phyloP scores from a whole-genome alignment of 1,140 invertebrate genomes.

The Lutraria rhynchaena region DNA sequence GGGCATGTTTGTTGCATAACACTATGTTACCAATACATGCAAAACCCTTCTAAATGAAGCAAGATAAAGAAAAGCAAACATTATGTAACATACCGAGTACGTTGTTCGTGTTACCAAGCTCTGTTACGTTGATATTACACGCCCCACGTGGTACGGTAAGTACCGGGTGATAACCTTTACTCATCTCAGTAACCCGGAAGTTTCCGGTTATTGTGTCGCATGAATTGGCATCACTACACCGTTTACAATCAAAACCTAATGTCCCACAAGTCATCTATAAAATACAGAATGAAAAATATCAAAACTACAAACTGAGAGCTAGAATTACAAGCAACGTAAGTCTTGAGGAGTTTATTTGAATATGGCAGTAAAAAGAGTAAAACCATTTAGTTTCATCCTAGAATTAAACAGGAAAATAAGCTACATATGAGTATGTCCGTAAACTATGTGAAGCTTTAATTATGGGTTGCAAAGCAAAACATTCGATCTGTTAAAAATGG shows the following conservation, averaged over 20 bases:
- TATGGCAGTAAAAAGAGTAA: too few species aligned
- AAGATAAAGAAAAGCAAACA: background rate
- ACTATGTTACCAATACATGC: background rate
- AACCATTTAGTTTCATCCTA: too few species aligned
- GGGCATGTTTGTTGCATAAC: background rate
- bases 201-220: constrained; percentile 19
- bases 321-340: too few species aligned
- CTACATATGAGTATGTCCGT: too few species aligned
- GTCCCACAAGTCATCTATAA: too few species aligned
- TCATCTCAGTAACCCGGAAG: constrained; percentile 17
- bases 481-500: too few species aligned
- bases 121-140: constrained; percentile 93
- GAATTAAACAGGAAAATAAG: too few species aligned
- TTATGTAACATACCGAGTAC: constrained; percentile 89
- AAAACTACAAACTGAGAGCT: too few species aligned
- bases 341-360: too few species aligned
- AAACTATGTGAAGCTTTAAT: too few species aligned
- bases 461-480: too few species aligned
- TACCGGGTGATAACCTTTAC: constrained; percentile 89
- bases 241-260: constrained; percentile 31
- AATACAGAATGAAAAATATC: too few species aligned
- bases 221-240: background rate
- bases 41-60: background rate
- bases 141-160: constrained; percentile 93
- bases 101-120: constrained; percentile 91